Base-by-base conservation (phyloP, 2,113 vertebrate species). In the Polyodon spathula region DNA sequence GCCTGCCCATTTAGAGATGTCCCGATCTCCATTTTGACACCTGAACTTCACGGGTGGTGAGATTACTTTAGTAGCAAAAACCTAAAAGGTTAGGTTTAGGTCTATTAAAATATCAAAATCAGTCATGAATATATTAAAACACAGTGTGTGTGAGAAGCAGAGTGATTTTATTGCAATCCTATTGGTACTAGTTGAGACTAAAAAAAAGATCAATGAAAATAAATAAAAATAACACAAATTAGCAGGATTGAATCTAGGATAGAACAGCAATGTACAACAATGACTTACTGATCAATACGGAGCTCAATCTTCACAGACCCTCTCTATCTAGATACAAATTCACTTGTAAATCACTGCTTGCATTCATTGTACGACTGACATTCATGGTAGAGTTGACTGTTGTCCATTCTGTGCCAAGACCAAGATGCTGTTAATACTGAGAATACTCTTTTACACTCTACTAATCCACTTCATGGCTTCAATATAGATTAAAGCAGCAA, bases 331-430 rank as follows among this genome's bases (percentile, higher is more conserved):
- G 39, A 58, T 42, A 58, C 38, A 42, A 58, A 17, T 41, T n/a
- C n/a, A n/a, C 14, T 11, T 58, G 40, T 17, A 58, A 42, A 42
- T 42, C 39, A 58, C 38, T 38, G 4, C 40, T 42, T 16, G 42
- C 38, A 58, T 42, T 58, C 56, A 58, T 58, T 58, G 42, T 37
- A 8, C 38, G 3, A 58, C 40, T 42, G 39, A 58, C 40, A 42
- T 7, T 42, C 9, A 8, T 12, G 1, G 40, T n/a, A 39, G n/a
- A 39, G 39, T 15, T 17, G 15, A 58, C 39, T 58, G 56, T 11
- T 40, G 16, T 15, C 8, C 4, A 4, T 38, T n/a, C 14, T 40
- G 39, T 40, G n/a, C 12, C 6, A 39, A 42, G 27, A 54, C 6
- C 5, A 54, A 16, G 16, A 8, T 37, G 37, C 11, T 54, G 53